Evolutionary conservation across 2,113 vertebrate species (phyloP).

Genomic region (Equus przewalskii): DNA sequence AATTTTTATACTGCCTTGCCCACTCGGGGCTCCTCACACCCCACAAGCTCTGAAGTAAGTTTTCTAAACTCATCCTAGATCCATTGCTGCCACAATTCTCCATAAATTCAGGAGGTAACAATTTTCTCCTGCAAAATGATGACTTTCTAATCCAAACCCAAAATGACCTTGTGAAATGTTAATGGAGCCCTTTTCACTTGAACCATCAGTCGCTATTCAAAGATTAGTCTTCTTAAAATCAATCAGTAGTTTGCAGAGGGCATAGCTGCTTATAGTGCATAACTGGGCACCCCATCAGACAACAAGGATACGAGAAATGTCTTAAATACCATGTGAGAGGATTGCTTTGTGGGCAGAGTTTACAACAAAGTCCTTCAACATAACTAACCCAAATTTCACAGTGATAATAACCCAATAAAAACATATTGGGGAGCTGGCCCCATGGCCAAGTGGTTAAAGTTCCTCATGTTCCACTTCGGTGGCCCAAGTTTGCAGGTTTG

Average conservation of each 20-base stretch:
- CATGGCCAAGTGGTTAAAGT: no score
- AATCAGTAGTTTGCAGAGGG: not conserved
- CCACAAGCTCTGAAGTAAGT: no score
- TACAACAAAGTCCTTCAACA: not conserved
- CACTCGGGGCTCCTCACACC: rapidly evolving
- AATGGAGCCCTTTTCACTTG: not conserved
- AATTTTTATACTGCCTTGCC: rapidly evolving
- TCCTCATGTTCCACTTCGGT: no score
- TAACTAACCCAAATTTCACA: not conserved
- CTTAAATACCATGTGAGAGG: no score
- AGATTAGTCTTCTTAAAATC: not conserved
- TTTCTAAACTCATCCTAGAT: not conserved
- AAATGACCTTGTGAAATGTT: not conserved
- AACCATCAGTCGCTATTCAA: not conserved
- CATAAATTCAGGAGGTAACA: not conserved
- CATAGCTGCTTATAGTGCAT: rapidly evolving
- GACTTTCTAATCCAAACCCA: not conserved
- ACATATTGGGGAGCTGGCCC: not conserved
- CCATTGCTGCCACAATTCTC: not conserved
- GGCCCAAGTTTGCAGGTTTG: no score
- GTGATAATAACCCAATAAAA: not conserved
- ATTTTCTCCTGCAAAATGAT: not conserved
- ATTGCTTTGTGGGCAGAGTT: not conserved
- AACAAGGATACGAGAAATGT: rapidly evolving
- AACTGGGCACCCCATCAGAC: not conserved